Evolutionary conservation across 2,797 vertebrate genomes (phyloP), one percentile per base, ranked within the genome.

Genomic region (Brotula barbata): DNA sequence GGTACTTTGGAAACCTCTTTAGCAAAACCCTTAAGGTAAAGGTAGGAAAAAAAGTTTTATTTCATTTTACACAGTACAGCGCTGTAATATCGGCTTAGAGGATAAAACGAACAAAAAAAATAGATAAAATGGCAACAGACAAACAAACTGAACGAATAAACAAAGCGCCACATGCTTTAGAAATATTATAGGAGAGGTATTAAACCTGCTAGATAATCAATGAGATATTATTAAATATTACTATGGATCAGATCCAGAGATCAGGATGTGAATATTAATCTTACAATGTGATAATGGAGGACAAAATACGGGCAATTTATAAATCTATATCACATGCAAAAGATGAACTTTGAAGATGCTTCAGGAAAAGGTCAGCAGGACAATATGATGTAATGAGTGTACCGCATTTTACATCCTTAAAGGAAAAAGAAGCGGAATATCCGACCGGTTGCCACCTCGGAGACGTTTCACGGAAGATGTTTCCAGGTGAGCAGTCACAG

Each of bases 361-460:
- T 1, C 3, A 16, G 42, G 12, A 42, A 36, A 49, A 5, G 2
- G 11, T 1, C 37, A 2, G 15, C 37, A 15, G 2, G 13, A 3
- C 7, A 14, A 39, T 14, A n/a, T 39, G 2, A 39, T 15, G 2
- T 33, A 33, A 33, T 10, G 39, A 41, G 39, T 17, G 7, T 2
- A 16, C 16, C 39, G 5, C 9, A 11, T 9, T 15, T 17, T 14
- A 31, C 12, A 31, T 19, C 21, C 16, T 17, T 19, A 14, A 5
- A 34, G 17, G 47, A 20, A 34, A 5, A n/a, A 14, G 3, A 39
- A 50, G 39, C 33, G 37, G 22, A 50, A 52, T 61, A 65, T 60
- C 14, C 28, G 23, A 58, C 59, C n/a, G 60, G 67, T 67, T 76
- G 53, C 56, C 11, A 61, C n/a, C 59, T 51, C 55, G 45, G 16